phyloP scores from a whole-genome alignment of 2,888 invertebrate genomes.

The Andrena minutula region DNA sequence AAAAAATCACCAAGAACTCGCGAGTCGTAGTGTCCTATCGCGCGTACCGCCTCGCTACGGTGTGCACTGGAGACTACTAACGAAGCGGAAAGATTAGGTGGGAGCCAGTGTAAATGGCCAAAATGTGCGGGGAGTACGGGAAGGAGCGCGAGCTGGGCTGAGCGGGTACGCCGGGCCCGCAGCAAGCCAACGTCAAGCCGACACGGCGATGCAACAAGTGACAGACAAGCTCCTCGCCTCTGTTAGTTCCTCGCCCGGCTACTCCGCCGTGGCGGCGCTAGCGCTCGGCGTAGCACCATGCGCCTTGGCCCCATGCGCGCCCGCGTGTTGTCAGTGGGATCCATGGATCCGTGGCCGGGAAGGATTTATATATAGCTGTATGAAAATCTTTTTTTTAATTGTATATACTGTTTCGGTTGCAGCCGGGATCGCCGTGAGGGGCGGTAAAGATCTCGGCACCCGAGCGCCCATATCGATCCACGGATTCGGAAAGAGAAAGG shows the following conservation, averaged over 20 bases:
- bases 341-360: no score
- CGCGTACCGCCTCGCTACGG: neutral
- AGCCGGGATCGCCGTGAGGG: no score
- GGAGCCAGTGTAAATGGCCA: neutral
- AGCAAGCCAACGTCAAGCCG: slow-evolving; percentile 70
- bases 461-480: neutral
- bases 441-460: no score
- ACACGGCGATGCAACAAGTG: slow-evolving; percentile 81
- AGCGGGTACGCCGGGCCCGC: slow-evolving; percentile 56
- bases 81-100: no score
- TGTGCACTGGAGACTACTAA: neutral
- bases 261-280: slow-evolving; percentile 55
- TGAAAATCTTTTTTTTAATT: no score
- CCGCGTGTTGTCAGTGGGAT: no score
- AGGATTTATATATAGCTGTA: no score
- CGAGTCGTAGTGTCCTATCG: neutral
- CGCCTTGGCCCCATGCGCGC: no score
- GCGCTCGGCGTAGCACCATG: slow-evolving; percentile 28
- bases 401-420: no score
- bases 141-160: slow-evolving; percentile 12
- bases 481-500: neutral
- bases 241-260: slow-evolving; percentile 46
- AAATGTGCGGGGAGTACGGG: neutral
- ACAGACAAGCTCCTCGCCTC: slow-evolving; percentile 59
- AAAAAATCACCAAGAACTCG: slow-evolving; percentile 20